Base-by-base conservation (phyloP, 1,140 invertebrate genomes). In the Drosophila grimshawi region DNA sequence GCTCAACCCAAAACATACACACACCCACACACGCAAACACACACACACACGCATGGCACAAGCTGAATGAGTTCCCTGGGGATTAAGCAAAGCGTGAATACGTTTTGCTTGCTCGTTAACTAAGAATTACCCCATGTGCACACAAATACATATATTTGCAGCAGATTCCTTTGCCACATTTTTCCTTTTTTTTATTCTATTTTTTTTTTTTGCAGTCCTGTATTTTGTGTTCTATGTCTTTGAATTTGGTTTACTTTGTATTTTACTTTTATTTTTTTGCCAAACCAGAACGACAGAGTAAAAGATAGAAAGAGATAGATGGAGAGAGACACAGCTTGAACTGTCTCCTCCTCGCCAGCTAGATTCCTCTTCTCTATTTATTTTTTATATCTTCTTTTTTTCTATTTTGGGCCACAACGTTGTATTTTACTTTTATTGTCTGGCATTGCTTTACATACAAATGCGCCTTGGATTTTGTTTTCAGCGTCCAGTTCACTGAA, bases 71-170 rank as follows among this genome's bases (percentile, higher is more conserved):
- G 51, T 68, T 72, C 81, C 80, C 80, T 63, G 68, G 77, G 85
- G 72, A 78, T 81, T 85, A 83, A 68, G 77, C 70, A 81, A 82
- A 83, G 85, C 80, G 80, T 81, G 74, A 89, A 83, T 81, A 89
- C 85, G 68, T 75, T 82, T 76, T 75, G 78, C 69, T 83, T 81
- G 85, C 85, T 89, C 85, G 78, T 89, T 89, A 85, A 85, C 80
- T 80, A 88, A 89, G 80, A 88, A 88, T 89, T 81, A 89, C 85
- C 51, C 72, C 71, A 67, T 77, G 52, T 76, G 57, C 37, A 32
- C 66, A 60, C 56, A 73, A 32, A 43, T 29, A 55, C 48, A 55
- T 39, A 35, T 43, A 56, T 19, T 19, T 57, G n/a, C 33, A 48
- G 59, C 65, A 72, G 33, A 37, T 45, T 63, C 19, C 8, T 51